phyloP scores from a whole-genome alignment of 2,888 invertebrate genomes.

The Hylaea fasciaria region DNA sequence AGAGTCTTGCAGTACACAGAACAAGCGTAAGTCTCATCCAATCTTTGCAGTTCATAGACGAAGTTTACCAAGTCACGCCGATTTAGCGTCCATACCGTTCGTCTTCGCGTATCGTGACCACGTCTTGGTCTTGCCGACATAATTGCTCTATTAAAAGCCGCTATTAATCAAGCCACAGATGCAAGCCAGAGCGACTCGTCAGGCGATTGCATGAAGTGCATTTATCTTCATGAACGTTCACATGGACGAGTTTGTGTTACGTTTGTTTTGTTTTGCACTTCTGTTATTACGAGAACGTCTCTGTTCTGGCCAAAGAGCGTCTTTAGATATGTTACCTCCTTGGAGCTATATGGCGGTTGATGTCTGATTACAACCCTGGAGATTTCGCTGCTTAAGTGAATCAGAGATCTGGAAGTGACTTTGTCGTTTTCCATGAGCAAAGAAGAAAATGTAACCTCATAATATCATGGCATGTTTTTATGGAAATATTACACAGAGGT shows the following conservation, averaged over 20 bases:
- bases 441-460: not conserved
- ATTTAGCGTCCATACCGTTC: slow-evolving; percentile 15
- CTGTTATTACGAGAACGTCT: slow-evolving; percentile 19
- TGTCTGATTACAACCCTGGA: not conserved
- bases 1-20: no score
- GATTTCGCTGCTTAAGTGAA: not conserved
- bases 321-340: slow-evolving; percentile 6
- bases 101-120: slow-evolving; percentile 11
- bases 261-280: slow-evolving; percentile 27
- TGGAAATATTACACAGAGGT: no score
- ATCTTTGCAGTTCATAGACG: not conserved
- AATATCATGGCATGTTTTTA: no score
- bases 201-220: slow-evolving; percentile 32
- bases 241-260: slow-evolving; percentile 19
- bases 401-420: not conserved
- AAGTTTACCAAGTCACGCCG: not conserved
- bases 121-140: slow-evolving; percentile 41
- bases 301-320: slow-evolving; percentile 4
- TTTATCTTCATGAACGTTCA: slow-evolving; percentile 40
- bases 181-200: slow-evolving; percentile 36
- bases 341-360: not conserved
- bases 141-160: slow-evolving; percentile 62
- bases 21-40: no score
- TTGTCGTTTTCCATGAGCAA: not conserved
- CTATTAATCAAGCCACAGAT: slow-evolving; percentile 63